Evolutionary conservation across 2,797 vertebrate species (phyloP).

Genomic region (Alcedo atthis): DNA sequence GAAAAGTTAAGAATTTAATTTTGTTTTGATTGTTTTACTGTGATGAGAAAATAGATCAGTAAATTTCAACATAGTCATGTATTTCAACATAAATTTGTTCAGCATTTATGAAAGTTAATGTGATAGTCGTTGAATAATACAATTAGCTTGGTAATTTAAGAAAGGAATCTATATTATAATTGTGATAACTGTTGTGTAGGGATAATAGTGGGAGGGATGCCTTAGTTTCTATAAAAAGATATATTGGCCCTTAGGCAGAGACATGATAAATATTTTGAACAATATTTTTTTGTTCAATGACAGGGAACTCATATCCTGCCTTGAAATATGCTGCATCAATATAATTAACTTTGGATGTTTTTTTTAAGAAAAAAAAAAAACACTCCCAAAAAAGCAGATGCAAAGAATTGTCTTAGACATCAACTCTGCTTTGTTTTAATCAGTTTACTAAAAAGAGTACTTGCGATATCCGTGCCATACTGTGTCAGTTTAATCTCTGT

Average conservation of each 20-base stretch:
- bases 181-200: slow-evolving; percentile 20
- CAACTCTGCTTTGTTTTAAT: background rate
- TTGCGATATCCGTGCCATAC: background rate
- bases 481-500: slow-evolving; percentile 2
- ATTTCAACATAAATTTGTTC: slow-evolving; percentile 34
- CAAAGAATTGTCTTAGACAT: background rate
- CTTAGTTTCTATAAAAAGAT: slow-evolving; percentile 12
- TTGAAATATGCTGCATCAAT: background rate
- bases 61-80: slow-evolving; percentile 44
- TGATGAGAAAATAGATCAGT: background rate
- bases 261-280: slow-evolving; percentile 27
- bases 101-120: slow-evolving; percentile 31
- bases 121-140: slow-evolving; percentile 46
- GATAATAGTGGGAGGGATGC: slow-evolving; percentile 5
- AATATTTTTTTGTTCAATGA: background rate
- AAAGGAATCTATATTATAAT: slow-evolving; percentile 40
- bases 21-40: slow-evolving; percentile 37
- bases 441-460: background rate
- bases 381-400: background rate
- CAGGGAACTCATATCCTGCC: background rate
- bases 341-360: background rate
- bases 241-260: background rate
- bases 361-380: background rate
- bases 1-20: slow-evolving; percentile 3
- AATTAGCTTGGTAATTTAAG: slow-evolving; percentile 60